phyloP scores from a whole-genome alignment of 2,888 invertebrate genomes.

The Oasisia sp. region DNA sequence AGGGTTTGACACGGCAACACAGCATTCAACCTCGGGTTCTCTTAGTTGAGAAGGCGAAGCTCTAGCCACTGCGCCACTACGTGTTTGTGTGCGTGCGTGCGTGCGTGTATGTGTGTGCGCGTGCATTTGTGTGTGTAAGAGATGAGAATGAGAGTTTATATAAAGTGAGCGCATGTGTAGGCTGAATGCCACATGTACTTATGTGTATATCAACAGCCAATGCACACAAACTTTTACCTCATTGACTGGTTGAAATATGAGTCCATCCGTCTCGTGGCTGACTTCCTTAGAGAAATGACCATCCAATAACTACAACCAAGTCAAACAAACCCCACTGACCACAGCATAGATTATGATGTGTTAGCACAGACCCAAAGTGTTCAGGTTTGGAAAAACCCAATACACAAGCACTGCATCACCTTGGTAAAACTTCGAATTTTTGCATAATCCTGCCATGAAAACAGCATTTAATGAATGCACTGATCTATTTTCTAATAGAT shows the following conservation, averaged over 20 bases:
- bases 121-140: no score
- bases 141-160: no score
- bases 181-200: no score
- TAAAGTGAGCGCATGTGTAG: no score
- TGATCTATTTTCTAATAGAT: background rate
- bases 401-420: background rate
- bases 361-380: background rate
- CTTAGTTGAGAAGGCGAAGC: no score
- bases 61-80: no score
- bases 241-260: conserved; percentile 92
- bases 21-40: no score
- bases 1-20: no score
- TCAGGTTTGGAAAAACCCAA: background rate
- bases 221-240: conserved; percentile 71
- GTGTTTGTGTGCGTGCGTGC: no score
- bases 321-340: background rate
- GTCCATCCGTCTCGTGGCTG: conserved; percentile 94
- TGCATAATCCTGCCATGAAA: background rate
- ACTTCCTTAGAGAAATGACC: conserved; percentile 87
- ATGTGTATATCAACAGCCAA: background rate
- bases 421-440: background rate
- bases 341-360: background rate
- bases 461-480: background rate
- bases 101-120: no score
- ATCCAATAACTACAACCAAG: conserved; percentile 68